Base-by-base conservation (phyloP, 35 echinoderm and acorn worm genomes). In the Amphiura filiformis region DNA sequence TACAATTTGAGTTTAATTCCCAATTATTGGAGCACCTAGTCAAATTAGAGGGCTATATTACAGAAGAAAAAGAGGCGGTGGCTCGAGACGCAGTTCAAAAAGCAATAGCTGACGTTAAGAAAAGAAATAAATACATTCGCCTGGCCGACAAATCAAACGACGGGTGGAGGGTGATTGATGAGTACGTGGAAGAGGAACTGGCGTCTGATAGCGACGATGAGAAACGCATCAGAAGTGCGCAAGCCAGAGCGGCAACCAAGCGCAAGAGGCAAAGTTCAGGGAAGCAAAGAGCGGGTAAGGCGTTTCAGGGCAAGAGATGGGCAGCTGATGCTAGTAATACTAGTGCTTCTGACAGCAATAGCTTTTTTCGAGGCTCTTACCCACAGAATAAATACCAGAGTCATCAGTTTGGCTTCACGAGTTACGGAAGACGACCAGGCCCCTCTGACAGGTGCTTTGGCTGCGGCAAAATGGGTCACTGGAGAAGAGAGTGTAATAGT, bases 91-190 rank as follows among this genome's bases (percentile, higher is more conserved):
- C 4, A 17, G 41, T 47, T 9, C 5, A 47, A 47, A 70, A 70
- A 23, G 61, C 61, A 5, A 70, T 70, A 18, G 26, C 15, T 70
- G 61, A 70, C 7, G 28, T 70, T 2, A 70, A 70, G 26, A 80
- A 80, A n/a, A 3, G 78, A 1, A 80, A 80, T 26, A 80, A 80
- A 32, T 26, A 35, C 7, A 80, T 80, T 80, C 4, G 78, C 4
- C n/a, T 80, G 15, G 78, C 78, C n/a, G 34, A 80, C 34, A 80
- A 80, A 31, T 80, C 78, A 15, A 32, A 80, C 12, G 78, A 47
- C 41, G 41, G 85, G 70, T 87, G 85, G 85, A 44, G 42, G 32
- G 65, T 87, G 0, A 35, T 87, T 3, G 85, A 87, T 17, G 85
- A 87, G 39, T 87, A 87, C 35, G 32, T 87, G 2, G 36, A 31